Evolutionary conservation across 2,888 invertebrate genomes (phyloP), one percentile per base, ranked within the genome.

Genomic region (Phania funesta): DNA sequence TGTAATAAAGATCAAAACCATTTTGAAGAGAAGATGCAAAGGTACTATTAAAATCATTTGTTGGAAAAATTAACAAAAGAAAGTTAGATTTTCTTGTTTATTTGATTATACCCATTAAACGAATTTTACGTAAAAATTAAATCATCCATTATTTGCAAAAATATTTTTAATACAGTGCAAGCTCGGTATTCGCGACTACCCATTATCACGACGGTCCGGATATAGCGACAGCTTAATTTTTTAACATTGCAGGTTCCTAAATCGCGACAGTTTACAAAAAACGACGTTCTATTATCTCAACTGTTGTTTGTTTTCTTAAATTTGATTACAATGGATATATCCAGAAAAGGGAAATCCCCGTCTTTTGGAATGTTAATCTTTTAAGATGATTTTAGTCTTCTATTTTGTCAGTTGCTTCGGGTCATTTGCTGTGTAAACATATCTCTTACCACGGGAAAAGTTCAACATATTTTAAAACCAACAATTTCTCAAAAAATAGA

Each of bases 131-230:
- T n/a, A n/a, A n/a, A n/a, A n/a, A n/a, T n/a, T n/a, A n/a, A n/a
- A n/a, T n/a, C n/a, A n/a, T n/a, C n/a, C 8, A 20, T 9, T 18
- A 46, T 46, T 29, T 29, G 4, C 29, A 29, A 6, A 29, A 32
- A 4, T 26, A 35, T 7, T 35, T 9, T 35, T 35, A 11, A 9
- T 46, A 64, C 46, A 64, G 46, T 64, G 44, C 26, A 64, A 41
- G 64, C 64, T 65, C 48, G 29, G 29, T 65, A 65, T 48, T 65
- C 65, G 48, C 65, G 32, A 48, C 65, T 65, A 48, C 65, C 65
- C 18, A 48, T 65, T 48, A 65, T 46, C 65, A 48, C n/a, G n/a
- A n/a, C n/a, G n/a, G n/a, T n/a, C n/a, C n/a, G n/a, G n/a, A n/a
- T n/a, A n/a, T n/a, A n/a, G n/a, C n/a, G n/a, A n/a, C n/a, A n/a